Conservation (phyloP, 2,888 invertebrate genomes). For the Phalangium opilio region DNA sequence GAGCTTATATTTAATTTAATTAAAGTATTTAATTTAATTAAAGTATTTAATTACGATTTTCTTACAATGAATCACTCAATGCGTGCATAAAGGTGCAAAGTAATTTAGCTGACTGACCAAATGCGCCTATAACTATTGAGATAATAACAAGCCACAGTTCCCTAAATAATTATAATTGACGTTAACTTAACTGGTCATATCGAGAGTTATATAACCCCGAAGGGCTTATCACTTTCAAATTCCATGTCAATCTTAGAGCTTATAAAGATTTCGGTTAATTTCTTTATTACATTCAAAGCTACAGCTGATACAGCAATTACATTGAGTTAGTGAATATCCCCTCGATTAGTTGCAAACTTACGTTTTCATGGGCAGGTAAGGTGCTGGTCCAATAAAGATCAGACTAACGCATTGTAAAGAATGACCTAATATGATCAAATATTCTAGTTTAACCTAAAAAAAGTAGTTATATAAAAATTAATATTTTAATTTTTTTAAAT, state of each 20-base stretch:
- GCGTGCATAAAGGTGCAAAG: conserved; percentile 76
- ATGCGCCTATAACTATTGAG: conserved; percentile 52
- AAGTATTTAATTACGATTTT: not conserved
- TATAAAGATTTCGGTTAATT: not conserved
- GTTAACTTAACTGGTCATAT: not conserved
- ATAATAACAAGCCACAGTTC: conserved; percentile 44
- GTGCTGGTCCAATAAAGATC: conserved; percentile 60
- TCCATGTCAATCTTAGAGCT: not conserved
- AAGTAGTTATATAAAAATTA: no score
- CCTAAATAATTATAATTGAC: conserved; percentile 2
- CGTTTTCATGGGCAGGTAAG: conserved; percentile 49
- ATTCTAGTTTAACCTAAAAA: no score
- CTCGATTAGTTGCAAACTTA: conserved; percentile 29
- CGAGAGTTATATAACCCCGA: not conserved
- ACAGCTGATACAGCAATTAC: not conserved
- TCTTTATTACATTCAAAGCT: no score
- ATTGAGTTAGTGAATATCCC: not conserved
- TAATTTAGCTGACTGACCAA: conserved; percentile 76
- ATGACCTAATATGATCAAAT: not conserved
- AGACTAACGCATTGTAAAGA: conserved; percentile 39
- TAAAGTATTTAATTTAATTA: not conserved
- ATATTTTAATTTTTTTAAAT: no score
- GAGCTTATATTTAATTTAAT: not conserved
- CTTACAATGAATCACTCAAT: conserved; percentile 49
- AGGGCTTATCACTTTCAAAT: not conserved